Conservation (phyloP, 2,888 invertebrate species). For the Scaptomyza reducta region DNA sequence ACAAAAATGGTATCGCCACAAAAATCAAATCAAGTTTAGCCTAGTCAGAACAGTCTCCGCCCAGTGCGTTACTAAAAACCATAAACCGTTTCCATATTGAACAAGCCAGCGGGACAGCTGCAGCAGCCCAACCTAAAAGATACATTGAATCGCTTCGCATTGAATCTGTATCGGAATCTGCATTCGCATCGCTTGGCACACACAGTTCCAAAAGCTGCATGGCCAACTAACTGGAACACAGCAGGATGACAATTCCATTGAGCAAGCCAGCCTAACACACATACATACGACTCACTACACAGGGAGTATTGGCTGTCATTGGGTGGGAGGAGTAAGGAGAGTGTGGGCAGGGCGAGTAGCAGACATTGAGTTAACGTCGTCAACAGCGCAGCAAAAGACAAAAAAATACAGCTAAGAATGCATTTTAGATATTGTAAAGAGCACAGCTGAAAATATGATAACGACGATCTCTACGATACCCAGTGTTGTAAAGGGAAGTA, state of each 20-base stretch:
- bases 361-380: slow-evolving; percentile 67
- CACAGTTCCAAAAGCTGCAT: slow-evolving; percentile 31
- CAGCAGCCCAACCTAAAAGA: slow-evolving; percentile 39
- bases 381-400: slow-evolving; percentile 33
- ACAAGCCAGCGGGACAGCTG: slow-evolving; percentile 57
- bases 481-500: neutral
- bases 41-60: slow-evolving; percentile 45
- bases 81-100: slow-evolving; percentile 75
- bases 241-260: slow-evolving; percentile 82
- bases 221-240: slow-evolving; percentile 80
- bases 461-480: slow-evolving; percentile 7
- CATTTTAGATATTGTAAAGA: neutral
- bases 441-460: slow-evolving; percentile 1
- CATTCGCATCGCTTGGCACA: slow-evolving; percentile 12
- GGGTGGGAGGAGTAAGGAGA: neutral
- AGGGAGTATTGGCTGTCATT: slow-evolving; percentile 9
- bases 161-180: slow-evolving; percentile 1
- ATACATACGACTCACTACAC: neutral
- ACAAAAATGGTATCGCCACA: slow-evolving; percentile 36
- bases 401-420: slow-evolving; percentile 11
- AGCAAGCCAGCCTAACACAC: slow-evolving; percentile 43
- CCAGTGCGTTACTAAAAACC: slow-evolving; percentile 66
- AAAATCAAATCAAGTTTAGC: slow-evolving; percentile 75
- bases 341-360: slow-evolving; percentile 13
- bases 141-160: slow-evolving; percentile 51